Conservation (phyloP, 2,113 vertebrate species). For the Atherinomorus stipes region DNA sequence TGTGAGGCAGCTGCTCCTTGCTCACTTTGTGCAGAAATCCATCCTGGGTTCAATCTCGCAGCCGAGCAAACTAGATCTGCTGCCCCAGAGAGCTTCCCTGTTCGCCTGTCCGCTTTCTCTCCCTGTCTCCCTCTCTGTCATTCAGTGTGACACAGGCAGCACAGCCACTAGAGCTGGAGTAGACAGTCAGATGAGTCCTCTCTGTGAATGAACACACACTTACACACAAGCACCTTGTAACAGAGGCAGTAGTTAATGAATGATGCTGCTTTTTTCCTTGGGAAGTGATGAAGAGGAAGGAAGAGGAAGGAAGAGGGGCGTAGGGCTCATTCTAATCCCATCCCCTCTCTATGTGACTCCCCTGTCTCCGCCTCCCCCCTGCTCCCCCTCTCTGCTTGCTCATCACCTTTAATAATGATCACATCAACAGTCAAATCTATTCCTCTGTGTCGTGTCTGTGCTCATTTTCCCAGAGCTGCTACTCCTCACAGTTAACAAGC, state of each 20-base stretch:
- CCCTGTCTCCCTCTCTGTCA: slow-evolving; percentile 39
- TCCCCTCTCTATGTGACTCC: slow-evolving; percentile 21
- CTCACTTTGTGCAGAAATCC: slow-evolving; percentile 67
- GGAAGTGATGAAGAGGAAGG: slow-evolving; percentile 15
- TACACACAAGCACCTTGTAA: slow-evolving; percentile 9
- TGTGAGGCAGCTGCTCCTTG: slow-evolving; percentile 28
- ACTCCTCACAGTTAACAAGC: background rate
- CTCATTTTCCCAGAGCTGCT: slow-evolving; percentile 9
- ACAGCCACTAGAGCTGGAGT: slow-evolving; percentile 35
- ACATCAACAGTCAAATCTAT: slow-evolving; percentile 37
- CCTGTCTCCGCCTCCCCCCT: slow-evolving; percentile 31
- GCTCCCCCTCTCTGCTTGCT: slow-evolving; percentile 40
- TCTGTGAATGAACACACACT: slow-evolving; percentile 35
- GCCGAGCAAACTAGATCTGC: slow-evolving; percentile 54
- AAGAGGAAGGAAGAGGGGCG: slow-evolving; percentile 12
- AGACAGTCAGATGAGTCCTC: slow-evolving; percentile 30
- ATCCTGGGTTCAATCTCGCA: slow-evolving; percentile 61
- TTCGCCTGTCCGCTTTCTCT: slow-evolving; percentile 25
- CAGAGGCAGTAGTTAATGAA: slow-evolving; percentile 36
- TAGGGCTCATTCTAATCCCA: slow-evolving; percentile 29
- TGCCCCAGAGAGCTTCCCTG: slow-evolving; percentile 52
- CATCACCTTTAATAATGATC: slow-evolving; percentile 55
- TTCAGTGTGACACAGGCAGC: slow-evolving; percentile 32
- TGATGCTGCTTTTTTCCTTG: slow-evolving; percentile 11
- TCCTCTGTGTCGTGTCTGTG: slow-evolving; percentile 19